Base-by-base conservation (phyloP, 2,888 invertebrate genomes). In the Pterostichus niger region DNA sequence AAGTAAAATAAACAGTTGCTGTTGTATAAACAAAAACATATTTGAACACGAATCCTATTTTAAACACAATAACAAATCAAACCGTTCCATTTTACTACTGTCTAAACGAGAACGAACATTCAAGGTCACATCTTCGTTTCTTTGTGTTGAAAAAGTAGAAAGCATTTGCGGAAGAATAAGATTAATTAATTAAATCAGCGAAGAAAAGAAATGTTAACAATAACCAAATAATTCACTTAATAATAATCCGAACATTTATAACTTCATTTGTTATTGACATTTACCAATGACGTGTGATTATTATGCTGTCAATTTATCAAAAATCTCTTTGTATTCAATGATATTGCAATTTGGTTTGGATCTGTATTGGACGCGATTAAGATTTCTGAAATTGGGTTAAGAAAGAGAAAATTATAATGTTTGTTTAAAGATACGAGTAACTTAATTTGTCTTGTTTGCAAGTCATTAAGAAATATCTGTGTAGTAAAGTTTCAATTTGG, bases 61-160 rank as follows among this genome's bases (percentile, higher is more conserved):
- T 13, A 40, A 52, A 52, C 52, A 56, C 56, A 56, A 56, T 56
- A 24, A 33, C 13, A 33, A 64, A 64, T 33, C 33, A 33, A 64
- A 68, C 44, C 44, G 40, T 71, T 71, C 46, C 44, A 71, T 44
- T 40, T 71, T 44, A 6, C 52, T 52, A 1, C 24, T 31, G 54
- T 24, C n/a, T 59, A 35, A 71, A 40, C 46, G 13, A 71, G 68
- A 71, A 44, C 44, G 9, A 46, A 15, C 17, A 44, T 71, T 44
- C 68, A 71, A 71, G 68, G 68, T 44, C 68, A 44, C 11, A 11
- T 4, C 15, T 44, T n/a, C 13, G 40, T 46, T 46, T 44, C 68
- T 71, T 71, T 44, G 35, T 68, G 13, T 44, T 40, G 10, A 61
- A 71, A 73, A 75, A 75, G n/a, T 75, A 75, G 75, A 75, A 75